A percentile compares a stretch with the other conserved stretches of the same genome.
phyloP scores from a whole-genome alignment of 2,888 invertebrate genomes.

The Acrocyrtus sp. region DNA sequence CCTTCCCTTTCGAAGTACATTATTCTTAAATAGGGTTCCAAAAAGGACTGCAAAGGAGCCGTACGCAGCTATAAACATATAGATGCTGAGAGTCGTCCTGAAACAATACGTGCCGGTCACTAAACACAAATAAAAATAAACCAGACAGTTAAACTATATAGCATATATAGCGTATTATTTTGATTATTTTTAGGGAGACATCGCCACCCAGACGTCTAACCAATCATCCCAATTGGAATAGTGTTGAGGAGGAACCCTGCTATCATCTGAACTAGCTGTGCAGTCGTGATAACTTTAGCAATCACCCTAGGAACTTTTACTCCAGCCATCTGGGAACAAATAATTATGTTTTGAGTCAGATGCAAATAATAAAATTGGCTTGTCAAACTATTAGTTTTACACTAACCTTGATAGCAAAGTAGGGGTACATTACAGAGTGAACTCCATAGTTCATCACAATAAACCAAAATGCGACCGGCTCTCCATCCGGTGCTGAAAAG shows the following conservation, averaged over 20 bases:
- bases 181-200: too few relatives aligned
- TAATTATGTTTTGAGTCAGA: not conserved
- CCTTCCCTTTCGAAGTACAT: too few relatives aligned
- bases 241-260: slow-evolving; percentile 18
- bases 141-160: too few relatives aligned
- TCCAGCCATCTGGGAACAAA: slow-evolving; percentile 23
- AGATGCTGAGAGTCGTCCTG: slow-evolving; percentile 6
- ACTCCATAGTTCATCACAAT: slow-evolving; percentile 24
- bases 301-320: slow-evolving; percentile 22
- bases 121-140: not conserved
- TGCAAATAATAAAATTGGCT: too few relatives aligned
- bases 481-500: slow-evolving; percentile 15
- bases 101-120: slow-evolving; percentile 13
- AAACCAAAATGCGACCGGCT: slow-evolving; percentile 5
- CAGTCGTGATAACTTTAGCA: slow-evolving; percentile 23
- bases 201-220: too few relatives aligned
- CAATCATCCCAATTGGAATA: slow-evolving; percentile 3
- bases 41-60: slow-evolving; percentile 17
- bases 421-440: slow-evolving; percentile 26
- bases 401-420: slow-evolving; percentile 29
- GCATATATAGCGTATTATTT: not conserved
- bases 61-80: not conserved
- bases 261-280: slow-evolving; percentile 36
- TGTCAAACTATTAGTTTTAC: too few relatives aligned
- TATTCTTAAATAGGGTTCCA: slow-evolving; percentile 24